A percentile compares a stretch with the other conserved stretches of the same genome.
Evolutionary conservation across 2,888 invertebrate genomes (phyloP).

Genomic region (Nemurella pictetii): DNA sequence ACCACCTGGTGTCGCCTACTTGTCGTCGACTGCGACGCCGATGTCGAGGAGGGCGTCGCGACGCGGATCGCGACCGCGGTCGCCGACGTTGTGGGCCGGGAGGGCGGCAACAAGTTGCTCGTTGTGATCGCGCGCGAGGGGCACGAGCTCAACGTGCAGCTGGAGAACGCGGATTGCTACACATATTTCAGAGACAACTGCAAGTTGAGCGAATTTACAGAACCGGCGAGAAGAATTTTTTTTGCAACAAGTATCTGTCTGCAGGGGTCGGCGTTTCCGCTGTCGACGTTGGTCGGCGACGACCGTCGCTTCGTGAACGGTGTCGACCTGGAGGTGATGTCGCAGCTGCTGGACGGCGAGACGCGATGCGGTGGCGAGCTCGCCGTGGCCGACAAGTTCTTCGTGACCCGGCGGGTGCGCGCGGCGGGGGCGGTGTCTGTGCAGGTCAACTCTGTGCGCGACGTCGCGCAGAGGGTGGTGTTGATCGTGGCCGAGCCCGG

Average conservation of each 20-base stretch:
- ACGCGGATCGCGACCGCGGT: neutral
- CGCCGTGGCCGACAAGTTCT: too few species aligned
- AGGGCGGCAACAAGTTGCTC: neutral
- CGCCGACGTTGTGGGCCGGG: neutral
- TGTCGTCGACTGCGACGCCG: too few species aligned
- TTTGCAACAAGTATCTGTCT: neutral
- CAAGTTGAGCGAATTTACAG: neutral
- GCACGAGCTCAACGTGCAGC: neutral
- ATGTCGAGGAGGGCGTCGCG: too few species aligned
- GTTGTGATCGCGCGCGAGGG: neutral
- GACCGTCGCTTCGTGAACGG: neutral
- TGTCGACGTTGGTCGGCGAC: neutral
- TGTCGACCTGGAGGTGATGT: neutral
- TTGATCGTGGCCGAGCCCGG: neutral
- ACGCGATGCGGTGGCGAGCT: too few species aligned
- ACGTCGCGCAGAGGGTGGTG: neutral
- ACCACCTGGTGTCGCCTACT: too few species aligned
- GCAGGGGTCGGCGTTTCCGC: neutral
- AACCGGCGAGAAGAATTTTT: neutral
- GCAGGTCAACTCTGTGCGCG: neutral
- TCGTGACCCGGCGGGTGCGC: too few species aligned
- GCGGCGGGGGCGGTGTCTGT: too few species aligned
- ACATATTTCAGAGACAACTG: neutral
- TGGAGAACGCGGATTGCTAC: neutral
- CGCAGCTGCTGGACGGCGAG: neutral